Evolutionary conservation across 2,888 invertebrate genomes (phyloP).

Genomic region (Andricus curvator): DNA sequence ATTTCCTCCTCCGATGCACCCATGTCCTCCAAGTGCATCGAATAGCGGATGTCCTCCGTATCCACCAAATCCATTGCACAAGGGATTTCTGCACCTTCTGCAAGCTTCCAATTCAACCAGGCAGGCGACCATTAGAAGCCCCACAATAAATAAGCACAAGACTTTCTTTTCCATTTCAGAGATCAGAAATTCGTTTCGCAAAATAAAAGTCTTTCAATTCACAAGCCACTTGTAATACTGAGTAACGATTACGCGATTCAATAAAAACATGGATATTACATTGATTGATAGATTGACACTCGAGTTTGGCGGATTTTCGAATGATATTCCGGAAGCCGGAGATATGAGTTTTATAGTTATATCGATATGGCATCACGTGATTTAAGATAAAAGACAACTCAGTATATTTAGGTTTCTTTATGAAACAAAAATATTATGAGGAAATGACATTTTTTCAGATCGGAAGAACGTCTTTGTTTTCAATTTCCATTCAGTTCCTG

Average conservation of each 20-base stretch:
- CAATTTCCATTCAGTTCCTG: not conserved
- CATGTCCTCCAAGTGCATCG: not conserved
- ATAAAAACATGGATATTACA: too few relatives aligned
- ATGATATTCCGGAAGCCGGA: not conserved
- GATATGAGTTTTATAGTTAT: not conserved
- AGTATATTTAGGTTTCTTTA: not conserved
- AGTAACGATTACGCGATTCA: too few relatives aligned
- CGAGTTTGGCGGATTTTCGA: not conserved
- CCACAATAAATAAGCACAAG: conserved; percentile 12
- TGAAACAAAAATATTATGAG: not conserved
- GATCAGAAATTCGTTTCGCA: not conserved
- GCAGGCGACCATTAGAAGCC: conserved; percentile 40
- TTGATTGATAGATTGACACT: too few relatives aligned
- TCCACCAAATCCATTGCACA: not conserved
- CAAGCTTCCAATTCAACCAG: conserved; percentile 48
- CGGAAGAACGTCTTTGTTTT: not conserved
- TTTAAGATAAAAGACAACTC: not conserved
- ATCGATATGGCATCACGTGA: not conserved
- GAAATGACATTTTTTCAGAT: not conserved
- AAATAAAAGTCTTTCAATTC: not conserved
- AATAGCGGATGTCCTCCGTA: not conserved
- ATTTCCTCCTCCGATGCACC: too few relatives aligned
- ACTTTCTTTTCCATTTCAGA: not conserved
- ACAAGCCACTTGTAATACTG: too few relatives aligned
- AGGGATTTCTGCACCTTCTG: conserved; percentile 42